These are phyloP conservation scores for Takifugu flavidus DNA, from an alignment of 2,113 vertebrate genomes.

Conservation along the genomic window DNA sequence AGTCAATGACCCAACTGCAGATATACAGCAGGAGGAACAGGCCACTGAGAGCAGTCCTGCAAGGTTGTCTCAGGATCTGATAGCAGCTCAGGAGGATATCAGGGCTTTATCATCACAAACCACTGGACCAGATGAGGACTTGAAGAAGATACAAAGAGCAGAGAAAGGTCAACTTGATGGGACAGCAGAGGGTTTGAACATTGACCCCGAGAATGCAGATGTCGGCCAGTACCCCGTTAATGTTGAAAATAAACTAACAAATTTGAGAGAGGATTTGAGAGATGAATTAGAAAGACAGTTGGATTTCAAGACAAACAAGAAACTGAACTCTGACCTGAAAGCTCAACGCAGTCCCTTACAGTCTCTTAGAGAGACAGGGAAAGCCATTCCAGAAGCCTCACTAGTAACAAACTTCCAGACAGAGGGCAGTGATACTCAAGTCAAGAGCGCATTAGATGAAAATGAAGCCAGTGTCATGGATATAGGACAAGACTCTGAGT, in stretches of 20 bases:
- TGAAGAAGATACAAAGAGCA: slow-evolving; percentile 6
- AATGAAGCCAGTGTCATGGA: too few relatives aligned
- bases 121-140: slow-evolving; percentile 17
- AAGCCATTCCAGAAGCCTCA: not conserved
- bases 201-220: slow-evolving; percentile 31
- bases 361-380: slow-evolving; percentile 16
- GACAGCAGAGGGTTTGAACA: too few relatives aligned
- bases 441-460: too few relatives aligned
- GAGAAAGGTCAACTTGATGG: too few relatives aligned
- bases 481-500: too few relatives aligned
- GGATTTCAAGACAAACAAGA: slow-evolving; percentile 40
- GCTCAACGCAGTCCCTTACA: slow-evolving; percentile 23
- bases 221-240: slow-evolving; percentile 48
- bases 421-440: too few relatives aligned
- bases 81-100: slow-evolving; percentile 22
- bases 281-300: slow-evolving; percentile 4
- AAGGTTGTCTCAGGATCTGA: not conserved
- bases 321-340: slow-evolving; percentile 8
- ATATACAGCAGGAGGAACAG: slow-evolving; percentile 7
- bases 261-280: slow-evolving; percentile 55
- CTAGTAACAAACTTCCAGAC: too few relatives aligned
- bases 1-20: slow-evolving; percentile 11
- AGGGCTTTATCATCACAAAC: slow-evolving; percentile 22
- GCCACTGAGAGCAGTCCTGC: slow-evolving; percentile 1
- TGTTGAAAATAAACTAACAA: slow-evolving; percentile 33